Evolutionary conservation across 2,797 vertebrate species (phyloP), one percentile per base, ranked within the genome.

Genomic region (Carduelis carduelis): DNA sequence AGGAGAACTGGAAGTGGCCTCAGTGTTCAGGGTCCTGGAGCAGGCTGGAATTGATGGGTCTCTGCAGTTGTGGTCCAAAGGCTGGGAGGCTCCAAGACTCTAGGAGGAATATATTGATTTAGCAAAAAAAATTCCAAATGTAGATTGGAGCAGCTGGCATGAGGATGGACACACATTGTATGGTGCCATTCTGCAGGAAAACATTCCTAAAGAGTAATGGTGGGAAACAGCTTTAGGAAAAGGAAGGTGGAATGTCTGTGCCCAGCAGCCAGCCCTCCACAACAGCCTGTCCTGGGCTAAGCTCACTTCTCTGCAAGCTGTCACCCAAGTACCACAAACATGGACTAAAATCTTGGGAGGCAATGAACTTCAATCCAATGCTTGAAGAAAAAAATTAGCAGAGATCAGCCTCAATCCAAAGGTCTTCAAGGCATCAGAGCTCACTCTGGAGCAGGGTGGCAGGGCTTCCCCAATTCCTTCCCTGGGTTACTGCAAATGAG

Each of bases 101-200:
- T 3, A 19, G 63, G 32, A 70, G 3, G 4, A 74, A 77, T 27
- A 1, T 5, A 32, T 6, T 3, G 4, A 46, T 44, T 77, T 37
- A 79, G n/a, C n/a, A 82, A 82, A 89, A 18, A 9, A 79, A 76
- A 81, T 28, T 14, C 24, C 63, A 59, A 55, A 76, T 5, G 23
- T 0, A 34, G 30, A 46, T 16, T 63, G 18, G 35, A 86, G 74
- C 26, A 86, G 35, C 78, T 76, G 55, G 7, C 52, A 57, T 0
- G 2, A 84, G 28, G 47, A 47, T 46, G 18, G 66, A 37, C 24
- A 66, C 3, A 5, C 55, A 30, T 2, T 5, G 5, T 26, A n/a
- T 0, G 2, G 41, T 5, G 3, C 8, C 1, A 4, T 9, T 35
- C n/a, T 4, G 3, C 3, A 20, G 56, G 52, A 71, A 74, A 41